A percentile compares a stretch with the other conserved stretches of the same genome.
phyloP scores from a whole-genome alignment of 2,113 vertebrate species.

The Hemiprocne comata region DNA sequence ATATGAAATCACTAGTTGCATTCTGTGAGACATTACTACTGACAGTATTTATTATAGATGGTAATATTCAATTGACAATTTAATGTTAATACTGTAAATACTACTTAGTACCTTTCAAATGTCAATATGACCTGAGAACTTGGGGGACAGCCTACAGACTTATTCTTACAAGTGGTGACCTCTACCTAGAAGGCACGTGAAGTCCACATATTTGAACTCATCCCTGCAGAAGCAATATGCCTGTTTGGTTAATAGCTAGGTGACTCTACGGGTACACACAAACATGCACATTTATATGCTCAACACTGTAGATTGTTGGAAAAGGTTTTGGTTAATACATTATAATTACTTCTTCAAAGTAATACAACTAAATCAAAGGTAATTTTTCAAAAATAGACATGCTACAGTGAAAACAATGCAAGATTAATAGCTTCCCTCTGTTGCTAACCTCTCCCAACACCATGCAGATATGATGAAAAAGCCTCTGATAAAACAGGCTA shows the following conservation, averaged over 20 bases:
- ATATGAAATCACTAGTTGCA: background rate
- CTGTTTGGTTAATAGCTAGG: background rate
- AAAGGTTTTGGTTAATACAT: conserved; percentile 1
- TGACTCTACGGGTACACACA: background rate
- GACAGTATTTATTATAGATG: background rate
- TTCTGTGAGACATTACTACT: background rate
- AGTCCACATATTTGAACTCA: background rate
- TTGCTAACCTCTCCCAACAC: background rate
- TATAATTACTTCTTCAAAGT: conserved; percentile 24
- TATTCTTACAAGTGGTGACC: background rate
- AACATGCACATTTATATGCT: background rate
- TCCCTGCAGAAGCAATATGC: background rate
- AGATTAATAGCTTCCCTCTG: conserved; percentile 15
- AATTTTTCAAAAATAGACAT: conserved; percentile 17
- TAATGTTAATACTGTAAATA: background rate
- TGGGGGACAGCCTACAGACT: background rate
- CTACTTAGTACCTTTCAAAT: background rate
- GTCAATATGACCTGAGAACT: background rate
- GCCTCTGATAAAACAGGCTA: background rate
- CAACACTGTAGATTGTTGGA: background rate
- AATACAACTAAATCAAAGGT: background rate
- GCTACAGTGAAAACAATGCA: conserved; percentile 15
- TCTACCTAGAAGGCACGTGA: background rate
- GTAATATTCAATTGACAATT: background rate
- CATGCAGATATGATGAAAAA: conserved; percentile 28